Evolutionary conservation across 2,797 vertebrate species (phyloP).

Genomic region (Chelidonichthys spinosus): DNA sequence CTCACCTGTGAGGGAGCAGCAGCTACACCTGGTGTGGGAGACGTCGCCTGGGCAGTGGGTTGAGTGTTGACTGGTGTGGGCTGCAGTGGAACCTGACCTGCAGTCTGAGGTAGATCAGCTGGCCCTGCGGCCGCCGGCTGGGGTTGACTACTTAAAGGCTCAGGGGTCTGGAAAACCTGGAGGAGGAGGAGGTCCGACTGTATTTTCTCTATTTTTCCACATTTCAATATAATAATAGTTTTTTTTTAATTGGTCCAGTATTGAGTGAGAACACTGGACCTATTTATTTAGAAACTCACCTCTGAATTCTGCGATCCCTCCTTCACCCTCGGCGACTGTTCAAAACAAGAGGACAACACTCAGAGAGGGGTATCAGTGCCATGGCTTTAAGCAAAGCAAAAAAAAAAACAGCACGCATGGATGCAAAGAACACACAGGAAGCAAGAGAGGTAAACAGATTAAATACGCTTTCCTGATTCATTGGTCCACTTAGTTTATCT

Average conservation of each 20-base stretch:
- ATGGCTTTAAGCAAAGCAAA: constrained; percentile 13
- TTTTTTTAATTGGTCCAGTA: too few species aligned
- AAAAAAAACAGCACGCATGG: constrained; percentile 27
- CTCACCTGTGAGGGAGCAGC: constrained; percentile 62
- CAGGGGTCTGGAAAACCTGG: constrained; percentile 89
- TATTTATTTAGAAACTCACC: constrained; percentile 80
- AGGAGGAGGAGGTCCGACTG: not conserved
- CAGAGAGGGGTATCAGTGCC: constrained; percentile 13
- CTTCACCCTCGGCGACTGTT: constrained; percentile 97
- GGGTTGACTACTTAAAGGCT: constrained; percentile 87
- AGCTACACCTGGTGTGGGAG: constrained; percentile 63
- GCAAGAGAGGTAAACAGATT: constrained; percentile 32
- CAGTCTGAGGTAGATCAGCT: constrained; percentile 93
- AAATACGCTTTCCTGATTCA: constrained; percentile 37
- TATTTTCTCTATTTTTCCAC: too few species aligned
- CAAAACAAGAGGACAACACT: constrained; percentile 29
- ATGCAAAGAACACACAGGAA: constrained; percentile 51
- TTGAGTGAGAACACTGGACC: too few species aligned
- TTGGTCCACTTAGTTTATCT: not conserved
- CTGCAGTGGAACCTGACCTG: constrained; percentile 82
- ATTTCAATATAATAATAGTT: too few species aligned
- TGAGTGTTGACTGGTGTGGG: constrained; percentile 84
- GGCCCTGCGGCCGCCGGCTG: constrained; percentile 83
- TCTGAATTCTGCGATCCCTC: constrained; percentile 91
- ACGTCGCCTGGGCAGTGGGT: constrained; percentile 76